A percentile compares a stretch with the other conserved stretches of the same genome.
Conservation (phyloP, 2,888 invertebrate species). For the Acrobasis consociella region DNA sequence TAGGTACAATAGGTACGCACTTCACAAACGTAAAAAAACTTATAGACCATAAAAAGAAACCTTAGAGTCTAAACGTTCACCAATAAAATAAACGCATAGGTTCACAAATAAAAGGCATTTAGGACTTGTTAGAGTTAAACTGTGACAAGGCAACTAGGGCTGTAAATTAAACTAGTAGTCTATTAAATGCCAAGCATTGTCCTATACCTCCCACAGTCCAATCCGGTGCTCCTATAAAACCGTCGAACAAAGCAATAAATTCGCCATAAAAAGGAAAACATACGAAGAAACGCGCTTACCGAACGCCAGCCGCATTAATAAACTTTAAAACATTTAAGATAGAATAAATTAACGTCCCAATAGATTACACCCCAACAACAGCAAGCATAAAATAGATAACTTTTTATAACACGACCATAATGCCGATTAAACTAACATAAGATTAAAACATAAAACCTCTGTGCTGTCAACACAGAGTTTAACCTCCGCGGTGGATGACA, state of each 20-base stretch:
- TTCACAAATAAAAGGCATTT: background rate
- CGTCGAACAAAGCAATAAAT: conserved; percentile 29
- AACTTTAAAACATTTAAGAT: conserved; percentile 37
- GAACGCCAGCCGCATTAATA: conserved; percentile 17
- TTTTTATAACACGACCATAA: conserved; percentile 49
- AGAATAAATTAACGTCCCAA: conserved; percentile 46
- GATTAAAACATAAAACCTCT: conserved; percentile 81
- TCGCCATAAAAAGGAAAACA: conserved; percentile 31
- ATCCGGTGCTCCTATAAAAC: conserved; percentile 27
- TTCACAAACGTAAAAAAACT: background rate
- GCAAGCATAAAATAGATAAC: conserved; percentile 62
- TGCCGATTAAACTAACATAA: conserved; percentile 68
- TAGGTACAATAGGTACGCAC: no score
- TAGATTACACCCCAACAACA: conserved; percentile 46
- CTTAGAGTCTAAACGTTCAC: background rate
- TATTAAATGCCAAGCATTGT: conserved; percentile 19
- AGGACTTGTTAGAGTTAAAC: conserved; percentile 2
- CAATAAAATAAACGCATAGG: background rate
- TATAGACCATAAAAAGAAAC: background rate
- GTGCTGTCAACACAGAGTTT: conserved; percentile 79
- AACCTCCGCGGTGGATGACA: conserved; percentile 70
- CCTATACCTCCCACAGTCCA: conserved; percentile 28
- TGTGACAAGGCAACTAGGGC: background rate
- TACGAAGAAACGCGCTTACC: conserved; percentile 29
- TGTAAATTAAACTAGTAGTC: conserved; percentile 11